phyloP scores from a whole-genome alignment of 2,888 invertebrate species.

The Blera fallax region DNA sequence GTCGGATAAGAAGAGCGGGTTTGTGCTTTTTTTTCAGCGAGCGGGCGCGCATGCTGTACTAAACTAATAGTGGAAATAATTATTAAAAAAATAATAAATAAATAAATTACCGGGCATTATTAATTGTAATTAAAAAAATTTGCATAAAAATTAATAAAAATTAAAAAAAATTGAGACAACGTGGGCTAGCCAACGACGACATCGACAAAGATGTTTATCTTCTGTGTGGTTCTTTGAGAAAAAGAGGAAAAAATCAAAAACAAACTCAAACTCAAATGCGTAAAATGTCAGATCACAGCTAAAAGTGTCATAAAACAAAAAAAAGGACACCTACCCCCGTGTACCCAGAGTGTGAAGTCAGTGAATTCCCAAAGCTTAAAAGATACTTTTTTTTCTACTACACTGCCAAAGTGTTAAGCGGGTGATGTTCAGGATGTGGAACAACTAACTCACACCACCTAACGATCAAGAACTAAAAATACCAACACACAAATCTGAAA shows the following conservation, averaged over 20 bases:
- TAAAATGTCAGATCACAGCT: constrained; percentile 40
- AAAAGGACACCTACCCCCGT: constrained; percentile 11
- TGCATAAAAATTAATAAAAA: constrained; percentile 7
- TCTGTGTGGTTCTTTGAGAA: constrained; percentile 10
- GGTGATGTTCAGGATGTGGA: constrained; percentile 55
- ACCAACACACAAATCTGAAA: constrained; percentile 15
- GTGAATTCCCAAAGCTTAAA: neutral
- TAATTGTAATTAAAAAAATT: neutral
- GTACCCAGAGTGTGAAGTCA: constrained; percentile 3
- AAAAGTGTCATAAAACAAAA: constrained; percentile 19
- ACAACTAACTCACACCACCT: constrained; percentile 58
- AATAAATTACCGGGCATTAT: constrained; percentile 2
- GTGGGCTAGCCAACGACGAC: neutral
- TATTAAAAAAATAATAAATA: constrained; percentile 2
- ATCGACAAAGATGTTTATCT: constrained; percentile 16
- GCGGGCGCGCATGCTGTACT: constrained; percentile 66
- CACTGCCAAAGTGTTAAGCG: constrained; percentile 42
- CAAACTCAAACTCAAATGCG: constrained; percentile 13
- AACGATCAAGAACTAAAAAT: neutral
- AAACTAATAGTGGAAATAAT: neutral
- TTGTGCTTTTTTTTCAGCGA: constrained; percentile 57
- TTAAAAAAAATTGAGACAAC: constrained; percentile 24
- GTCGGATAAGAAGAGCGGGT: constrained; percentile 72
- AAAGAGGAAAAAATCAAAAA: neutral
- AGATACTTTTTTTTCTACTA: neutral